Conservation (phyloP, 2,113 vertebrate genomes). For the Rhizomys pruinosus region DNA sequence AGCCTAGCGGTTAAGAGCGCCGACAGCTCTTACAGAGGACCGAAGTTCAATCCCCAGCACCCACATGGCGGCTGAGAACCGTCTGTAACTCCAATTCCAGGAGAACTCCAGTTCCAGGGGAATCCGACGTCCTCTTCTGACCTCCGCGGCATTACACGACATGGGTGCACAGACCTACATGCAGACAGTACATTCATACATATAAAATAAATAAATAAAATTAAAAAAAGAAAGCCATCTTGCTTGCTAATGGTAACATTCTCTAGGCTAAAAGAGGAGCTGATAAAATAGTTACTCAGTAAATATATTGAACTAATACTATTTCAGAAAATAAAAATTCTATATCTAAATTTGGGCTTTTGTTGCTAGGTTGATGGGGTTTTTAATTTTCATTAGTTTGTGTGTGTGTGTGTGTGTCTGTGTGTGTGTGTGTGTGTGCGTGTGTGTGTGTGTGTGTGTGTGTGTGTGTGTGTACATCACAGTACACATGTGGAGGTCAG, state of each 20-base stretch:
- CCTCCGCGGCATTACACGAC: too few relatives aligned
- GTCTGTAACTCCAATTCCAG: too few relatives aligned
- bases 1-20: too few relatives aligned
- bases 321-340: background rate
- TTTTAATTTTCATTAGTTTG: background rate
- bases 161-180: too few relatives aligned
- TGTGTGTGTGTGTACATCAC: background rate
- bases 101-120: too few relatives aligned
- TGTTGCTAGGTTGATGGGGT: background rate
- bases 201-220: too few relatives aligned
- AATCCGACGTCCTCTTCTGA: too few relatives aligned
- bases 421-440: background rate
- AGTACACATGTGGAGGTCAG: background rate
- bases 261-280: background rate
- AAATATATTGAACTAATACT: slow-evolving; percentile 30
- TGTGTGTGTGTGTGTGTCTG: background rate
- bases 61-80: too few relatives aligned
- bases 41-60: too few relatives aligned
- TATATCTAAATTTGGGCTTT: background rate
- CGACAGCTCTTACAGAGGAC: too few relatives aligned
- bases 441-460: background rate
- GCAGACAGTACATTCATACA: too few relatives aligned
- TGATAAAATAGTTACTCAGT: background rate
- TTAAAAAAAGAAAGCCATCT: background rate
- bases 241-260: background rate